phyloP scores from a whole-genome alignment of 2,113 vertebrate species.

The Tragelaphus strepsiceros region DNA sequence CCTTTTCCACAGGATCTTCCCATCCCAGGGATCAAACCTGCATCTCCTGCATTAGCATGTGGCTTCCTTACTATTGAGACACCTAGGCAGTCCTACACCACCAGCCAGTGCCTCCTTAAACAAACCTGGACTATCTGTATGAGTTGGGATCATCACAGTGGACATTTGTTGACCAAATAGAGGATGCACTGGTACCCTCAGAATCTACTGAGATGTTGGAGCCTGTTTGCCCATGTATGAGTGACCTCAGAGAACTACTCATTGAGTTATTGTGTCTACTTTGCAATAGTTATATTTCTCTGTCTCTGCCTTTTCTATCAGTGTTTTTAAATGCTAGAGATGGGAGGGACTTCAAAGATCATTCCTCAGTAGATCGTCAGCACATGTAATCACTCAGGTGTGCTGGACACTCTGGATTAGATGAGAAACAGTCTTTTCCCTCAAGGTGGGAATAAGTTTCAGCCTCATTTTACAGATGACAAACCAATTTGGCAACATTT shows the following conservation, averaged over 20 bases:
- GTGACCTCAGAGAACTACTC: background rate
- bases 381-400: background rate
- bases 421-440: background rate
- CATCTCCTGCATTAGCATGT: background rate
- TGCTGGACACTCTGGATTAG: background rate
- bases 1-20: background rate
- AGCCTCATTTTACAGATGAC: constrained; percentile 19
- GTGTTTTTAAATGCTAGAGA: background rate
- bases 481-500: background rate
- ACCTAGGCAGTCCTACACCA: background rate
- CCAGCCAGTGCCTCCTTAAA: background rate
- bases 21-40: background rate
- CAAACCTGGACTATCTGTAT: background rate
- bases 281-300: background rate
- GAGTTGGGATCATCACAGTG: background rate
- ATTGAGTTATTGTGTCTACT: background rate
- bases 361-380: background rate
- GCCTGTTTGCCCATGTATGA: background rate
- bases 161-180: background rate
- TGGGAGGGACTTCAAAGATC: background rate
- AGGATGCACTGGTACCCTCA: background rate
- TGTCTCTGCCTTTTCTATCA: background rate
- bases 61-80: background rate
- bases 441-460: constrained; percentile 13
- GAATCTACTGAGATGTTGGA: background rate